Conservation (phyloP, 2,888 invertebrate species). For the Syrphus vitripennis region DNA sequence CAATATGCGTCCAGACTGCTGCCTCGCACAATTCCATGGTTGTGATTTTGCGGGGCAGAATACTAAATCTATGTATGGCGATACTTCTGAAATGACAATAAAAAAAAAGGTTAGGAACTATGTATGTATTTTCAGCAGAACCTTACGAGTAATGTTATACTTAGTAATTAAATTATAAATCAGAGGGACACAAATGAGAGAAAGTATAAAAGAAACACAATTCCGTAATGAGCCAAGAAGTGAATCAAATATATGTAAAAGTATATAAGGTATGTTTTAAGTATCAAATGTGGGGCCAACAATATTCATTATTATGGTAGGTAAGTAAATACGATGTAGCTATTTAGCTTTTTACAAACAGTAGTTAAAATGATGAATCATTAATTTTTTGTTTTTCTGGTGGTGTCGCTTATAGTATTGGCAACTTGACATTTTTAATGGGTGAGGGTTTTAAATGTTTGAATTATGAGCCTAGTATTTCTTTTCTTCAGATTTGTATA, state of each 20-base stretch:
- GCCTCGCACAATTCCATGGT: conserved; percentile 83
- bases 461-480: not conserved
- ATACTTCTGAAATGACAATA: conserved; percentile 78
- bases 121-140: conserved; percentile 50
- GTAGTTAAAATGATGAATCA: conserved; percentile 20
- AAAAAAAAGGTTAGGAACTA: not conserved
- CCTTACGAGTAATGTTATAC: conserved; percentile 5
- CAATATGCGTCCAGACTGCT: conserved; percentile 83
- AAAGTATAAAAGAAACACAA: conserved; percentile 48
- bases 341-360: not conserved
- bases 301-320: not conserved
- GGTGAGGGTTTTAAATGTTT: not conserved
- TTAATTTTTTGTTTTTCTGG: conserved; percentile 2
- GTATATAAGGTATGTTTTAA: not conserved
- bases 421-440: not conserved
- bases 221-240: conserved; percentile 45
- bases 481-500: too few relatives aligned
- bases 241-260: conserved; percentile 16
- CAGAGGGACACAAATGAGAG: conserved; percentile 22
- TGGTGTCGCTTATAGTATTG: not conserved
- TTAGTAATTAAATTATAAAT: conserved; percentile 32
- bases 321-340: not conserved
- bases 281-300: conserved; percentile 13
- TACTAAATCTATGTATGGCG: conserved; percentile 83
- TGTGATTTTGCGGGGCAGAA: conserved; percentile 82